Base-by-base conservation (phyloP, 1,140 invertebrate species). In the Gonatopus flavifemur region DNA sequence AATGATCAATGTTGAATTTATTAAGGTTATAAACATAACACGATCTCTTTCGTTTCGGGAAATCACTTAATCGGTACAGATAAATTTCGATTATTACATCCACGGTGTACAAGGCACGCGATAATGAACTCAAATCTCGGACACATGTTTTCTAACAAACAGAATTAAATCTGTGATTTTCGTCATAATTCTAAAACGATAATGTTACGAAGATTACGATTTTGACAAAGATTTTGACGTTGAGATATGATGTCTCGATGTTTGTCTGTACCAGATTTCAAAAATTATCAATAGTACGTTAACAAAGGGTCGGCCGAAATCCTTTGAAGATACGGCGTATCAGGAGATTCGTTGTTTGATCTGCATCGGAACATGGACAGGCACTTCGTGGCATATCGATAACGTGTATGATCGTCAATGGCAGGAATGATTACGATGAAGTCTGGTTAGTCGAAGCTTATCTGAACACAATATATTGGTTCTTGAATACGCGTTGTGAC, bases 261-360 rank as follows among this genome's bases (percentile, higher is more conserved):
- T 62, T 62, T 62, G 54, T 42, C 36, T 48, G 50, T 24, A 32
- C 59, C 43, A 62, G 59, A 61, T 62, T 62, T 61, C 58, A 25
- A 42, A n/a, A 49, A 57, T 64, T 57, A 58, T 64, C 51, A 40
- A 35, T 16, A 36, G 49, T 55, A 41, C 25, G 48, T 49, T 55
- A 49, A 64, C 63, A 57, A 56, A 66, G 48, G 38, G 57, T 46
- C 60, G 64, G 62, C 62, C 50, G 42, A 62, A 63, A 59, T 56
- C 51, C 59, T 68, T 68, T 68, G 66, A 68, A 66, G 66, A 68
- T 68, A 66, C 60, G 57, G 39, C 55, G 25, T 68, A 68, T 67
- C 66, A 43, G 50, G 44, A 60, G 63, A 69, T 59, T 66, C 60
- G 57, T 36, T 69, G 66, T 68, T 66, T 68, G 59, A 68, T 68